phyloP scores from a whole-genome alignment of 2,797 vertebrate species.

The Distichodus sexfasciatus region DNA sequence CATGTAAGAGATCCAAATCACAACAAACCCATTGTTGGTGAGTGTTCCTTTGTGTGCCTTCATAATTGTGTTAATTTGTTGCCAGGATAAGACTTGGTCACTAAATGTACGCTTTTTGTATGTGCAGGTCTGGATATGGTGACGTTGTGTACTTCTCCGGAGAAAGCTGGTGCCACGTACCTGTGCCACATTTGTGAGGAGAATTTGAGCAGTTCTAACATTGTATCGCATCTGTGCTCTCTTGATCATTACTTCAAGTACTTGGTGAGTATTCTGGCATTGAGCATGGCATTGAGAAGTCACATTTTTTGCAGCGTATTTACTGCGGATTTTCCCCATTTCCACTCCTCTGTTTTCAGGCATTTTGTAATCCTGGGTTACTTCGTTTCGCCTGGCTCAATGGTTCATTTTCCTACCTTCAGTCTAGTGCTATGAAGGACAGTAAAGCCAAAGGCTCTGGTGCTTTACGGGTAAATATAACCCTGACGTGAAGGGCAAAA shows the following conservation, averaged over 20 bases:
- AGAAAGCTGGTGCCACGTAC: slow-evolving; percentile 20
- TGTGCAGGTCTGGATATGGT: slow-evolving; percentile 29
- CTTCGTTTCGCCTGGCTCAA: slow-evolving; percentile 22
- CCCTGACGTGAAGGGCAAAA: neutral
- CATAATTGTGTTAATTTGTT: neutral
- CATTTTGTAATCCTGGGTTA: slow-evolving; percentile 24
- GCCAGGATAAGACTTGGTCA: neutral
- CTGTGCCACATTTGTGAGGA: slow-evolving; percentile 33
- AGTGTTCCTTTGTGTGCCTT: neutral
- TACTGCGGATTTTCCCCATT: too few relatives aligned
- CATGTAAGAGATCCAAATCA: neutral
- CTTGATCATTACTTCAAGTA: slow-evolving; percentile 19
- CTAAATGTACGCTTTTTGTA: neutral
- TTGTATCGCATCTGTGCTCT: slow-evolving; percentile 21
- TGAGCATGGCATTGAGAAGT: too few relatives aligned
- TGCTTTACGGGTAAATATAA: slow-evolving; percentile 13
- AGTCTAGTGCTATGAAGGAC: neutral
- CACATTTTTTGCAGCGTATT: too few relatives aligned
- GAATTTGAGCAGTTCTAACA: neutral
- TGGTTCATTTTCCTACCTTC: neutral
- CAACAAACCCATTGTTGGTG: slow-evolving; percentile 9
- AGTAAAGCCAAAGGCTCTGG: slow-evolving; percentile 4
- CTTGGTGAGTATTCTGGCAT: slow-evolving; percentile 13
- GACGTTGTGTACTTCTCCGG: slow-evolving; percentile 26
- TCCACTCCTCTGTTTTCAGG: too few relatives aligned